Evolutionary conservation across 2,113 vertebrate species (phyloP), one percentile per base, ranked within the genome.

Genomic region (Lycaon pictus): DNA sequence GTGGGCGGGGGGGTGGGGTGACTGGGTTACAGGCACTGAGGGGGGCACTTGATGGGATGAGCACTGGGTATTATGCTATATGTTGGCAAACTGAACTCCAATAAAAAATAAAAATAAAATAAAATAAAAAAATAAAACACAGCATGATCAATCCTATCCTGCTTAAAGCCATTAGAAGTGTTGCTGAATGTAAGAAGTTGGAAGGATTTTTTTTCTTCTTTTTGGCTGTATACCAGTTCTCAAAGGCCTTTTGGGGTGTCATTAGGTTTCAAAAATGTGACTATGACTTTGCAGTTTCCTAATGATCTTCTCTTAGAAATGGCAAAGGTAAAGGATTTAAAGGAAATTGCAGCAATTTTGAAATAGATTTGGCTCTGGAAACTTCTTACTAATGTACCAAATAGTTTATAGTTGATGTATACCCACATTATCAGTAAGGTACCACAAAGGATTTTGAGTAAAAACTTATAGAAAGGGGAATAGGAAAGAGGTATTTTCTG

Each of bases 381-480:
- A 1, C 6, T 37, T 55, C 37, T 22, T 16, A 4, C 2, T 3
- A 51, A 9, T 0, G 7, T 20, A 3, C 48, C 3, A 22, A 37
- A 9, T 37, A 15, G 13, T 93, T 80, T 56, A n/a, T 2, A 72
- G 43, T 35, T 63, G 19, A 62, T 3, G 11, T 11, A 9, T 1
- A 60, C 55, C 43, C n/a, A 51, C n/a, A 10, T 35, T 6, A 1
- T 25, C 48, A 65, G 1, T 5, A 65, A 69, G 4, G 8, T 3
- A 5, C 23, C 62, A 4, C 10, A 55, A 72, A 86, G 4, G 27
- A 35, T 29, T 94, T 25, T 55, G 32, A 62, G 20, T 27, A 11
- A 69, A 58, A 55, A 84, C 25, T 43, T 71, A 5, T 20, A 53
- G 11, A n/a, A 32, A 83, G 3, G 16, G 79, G 77, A 82, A 25